Evolutionary conservation across 1,140 invertebrate species (phyloP).

Genomic region (Hetaerina americana): DNA sequence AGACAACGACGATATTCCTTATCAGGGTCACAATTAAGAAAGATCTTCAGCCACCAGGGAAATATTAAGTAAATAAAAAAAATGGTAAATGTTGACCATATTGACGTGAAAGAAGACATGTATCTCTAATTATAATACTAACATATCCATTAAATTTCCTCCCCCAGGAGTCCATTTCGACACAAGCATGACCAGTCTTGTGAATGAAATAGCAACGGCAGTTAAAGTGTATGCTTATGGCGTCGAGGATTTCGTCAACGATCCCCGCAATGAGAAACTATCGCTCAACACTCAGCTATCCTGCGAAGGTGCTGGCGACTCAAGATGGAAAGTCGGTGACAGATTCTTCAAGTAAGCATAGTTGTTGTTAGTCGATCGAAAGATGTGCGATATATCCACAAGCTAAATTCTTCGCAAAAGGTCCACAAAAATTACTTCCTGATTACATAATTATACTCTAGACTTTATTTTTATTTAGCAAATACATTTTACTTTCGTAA

Average conservation of each 20-base stretch:
- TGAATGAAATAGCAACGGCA: slow-evolving; percentile 75
- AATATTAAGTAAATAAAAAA: too few relatives aligned
- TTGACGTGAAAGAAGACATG: not conserved
- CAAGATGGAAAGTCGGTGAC: slow-evolving; percentile 65
- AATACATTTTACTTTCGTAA: too few relatives aligned
- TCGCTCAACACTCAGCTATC: slow-evolving; percentile 67
- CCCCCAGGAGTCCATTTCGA: slow-evolving; percentile 77
- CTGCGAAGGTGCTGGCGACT: slow-evolving; percentile 55
- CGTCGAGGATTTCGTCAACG: slow-evolving; percentile 70
- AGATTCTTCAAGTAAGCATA: slow-evolving; percentile 43
- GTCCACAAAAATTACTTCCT: too few relatives aligned
- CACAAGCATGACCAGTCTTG: slow-evolving; percentile 61
- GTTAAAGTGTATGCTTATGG: slow-evolving; percentile 84
- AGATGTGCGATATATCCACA: too few relatives aligned
- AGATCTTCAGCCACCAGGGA: too few relatives aligned
- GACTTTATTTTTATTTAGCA: too few relatives aligned
- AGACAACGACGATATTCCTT: too few relatives aligned
- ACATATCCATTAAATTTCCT: not conserved
- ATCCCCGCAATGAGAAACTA: slow-evolving; percentile 49
- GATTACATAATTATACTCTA: too few relatives aligned
- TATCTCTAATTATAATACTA: not conserved
- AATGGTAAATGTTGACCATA: too few relatives aligned
- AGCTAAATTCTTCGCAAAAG: too few relatives aligned
- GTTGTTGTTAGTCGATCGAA: not conserved
- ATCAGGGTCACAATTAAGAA: too few relatives aligned